Conservation (phyloP, 2,888 invertebrate species). For the Leucophora obtusa region DNA sequence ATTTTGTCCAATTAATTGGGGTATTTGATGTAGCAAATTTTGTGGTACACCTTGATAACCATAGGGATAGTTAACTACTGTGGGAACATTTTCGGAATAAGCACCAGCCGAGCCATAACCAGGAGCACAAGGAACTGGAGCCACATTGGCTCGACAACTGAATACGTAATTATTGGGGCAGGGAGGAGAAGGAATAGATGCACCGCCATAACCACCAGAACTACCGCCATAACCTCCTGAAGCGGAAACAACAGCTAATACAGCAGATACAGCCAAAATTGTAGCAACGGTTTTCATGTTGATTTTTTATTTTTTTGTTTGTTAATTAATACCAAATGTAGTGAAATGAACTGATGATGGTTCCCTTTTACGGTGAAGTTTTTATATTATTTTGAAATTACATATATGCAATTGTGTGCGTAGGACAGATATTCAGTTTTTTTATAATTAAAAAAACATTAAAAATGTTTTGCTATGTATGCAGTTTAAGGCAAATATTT, state of each 20-base stretch:
- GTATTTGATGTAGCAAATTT: slow-evolving; percentile 45
- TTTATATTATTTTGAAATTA: slow-evolving; percentile 23
- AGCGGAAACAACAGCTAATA: slow-evolving; percentile 11
- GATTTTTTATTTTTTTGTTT: not conserved
- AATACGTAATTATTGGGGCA: slow-evolving; percentile 56
- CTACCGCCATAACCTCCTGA: slow-evolving; percentile 11
- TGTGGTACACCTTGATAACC: slow-evolving; percentile 36
- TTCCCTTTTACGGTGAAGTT: not conserved
- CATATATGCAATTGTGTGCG: not conserved
- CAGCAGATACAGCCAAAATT: slow-evolving; percentile 4
- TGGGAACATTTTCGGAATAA: slow-evolving; percentile 51
- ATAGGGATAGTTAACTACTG: slow-evolving; percentile 46
- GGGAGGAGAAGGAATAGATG: slow-evolving; percentile 38
- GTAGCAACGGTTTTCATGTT: slow-evolving; percentile 35
- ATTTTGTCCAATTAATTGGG: slow-evolving; percentile 39
- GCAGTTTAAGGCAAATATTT: not conserved
- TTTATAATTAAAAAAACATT: not conserved
- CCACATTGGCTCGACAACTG: slow-evolving; percentile 59
- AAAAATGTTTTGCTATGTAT: not conserved
- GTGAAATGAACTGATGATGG: slow-evolving; percentile 9
- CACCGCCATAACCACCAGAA: not conserved
- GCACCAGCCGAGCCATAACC: slow-evolving; percentile 43
- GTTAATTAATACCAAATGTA: not conserved
- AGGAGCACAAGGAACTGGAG: slow-evolving; percentile 43
- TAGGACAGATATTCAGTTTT: slow-evolving; percentile 21